phyloP scores from a whole-genome alignment of 2,888 invertebrate genomes.

The Apantesis nais region DNA sequence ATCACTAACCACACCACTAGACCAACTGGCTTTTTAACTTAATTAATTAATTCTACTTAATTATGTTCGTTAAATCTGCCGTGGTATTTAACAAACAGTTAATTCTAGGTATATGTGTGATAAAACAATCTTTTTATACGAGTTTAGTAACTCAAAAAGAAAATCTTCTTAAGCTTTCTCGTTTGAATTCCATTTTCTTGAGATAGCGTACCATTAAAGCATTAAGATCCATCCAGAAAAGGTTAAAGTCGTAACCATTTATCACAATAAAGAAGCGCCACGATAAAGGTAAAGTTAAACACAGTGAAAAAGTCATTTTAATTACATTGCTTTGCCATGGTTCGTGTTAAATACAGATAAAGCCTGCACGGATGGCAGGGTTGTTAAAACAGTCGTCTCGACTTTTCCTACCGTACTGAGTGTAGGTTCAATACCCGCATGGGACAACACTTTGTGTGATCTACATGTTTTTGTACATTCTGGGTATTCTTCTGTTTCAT shows the following conservation, averaged over 20 bases:
- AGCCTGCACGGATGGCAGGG: neutral
- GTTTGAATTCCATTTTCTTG: conserved; percentile 1
- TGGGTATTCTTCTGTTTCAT: too few relatives aligned
- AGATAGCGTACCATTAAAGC: conserved; percentile 11
- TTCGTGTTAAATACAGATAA: conserved; percentile 28
- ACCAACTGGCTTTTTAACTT: too few relatives aligned
- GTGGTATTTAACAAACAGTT: too few relatives aligned
- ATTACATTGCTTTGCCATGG: conserved; percentile 43
- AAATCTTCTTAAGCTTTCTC: neutral
- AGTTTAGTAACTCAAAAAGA: neutral
- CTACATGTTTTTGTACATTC: too few relatives aligned
- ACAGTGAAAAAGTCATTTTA: conserved; percentile 47
- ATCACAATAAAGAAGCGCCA: conserved; percentile 46
- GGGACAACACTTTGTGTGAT: too few relatives aligned
- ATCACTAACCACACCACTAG: too few relatives aligned
- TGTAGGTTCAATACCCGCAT: neutral
- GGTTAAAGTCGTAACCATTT: conserved; percentile 37
- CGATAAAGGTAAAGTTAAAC: conserved; percentile 35
- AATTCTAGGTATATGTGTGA: too few relatives aligned
- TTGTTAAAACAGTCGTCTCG: neutral
- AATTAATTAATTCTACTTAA: too few relatives aligned
- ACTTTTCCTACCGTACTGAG: neutral
- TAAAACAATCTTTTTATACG: too few relatives aligned
- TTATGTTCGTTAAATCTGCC: too few relatives aligned
- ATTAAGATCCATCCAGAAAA: conserved; percentile 15